phyloP scores from a whole-genome alignment of 2,797 vertebrate species.

The Erithacus rubecula region DNA sequence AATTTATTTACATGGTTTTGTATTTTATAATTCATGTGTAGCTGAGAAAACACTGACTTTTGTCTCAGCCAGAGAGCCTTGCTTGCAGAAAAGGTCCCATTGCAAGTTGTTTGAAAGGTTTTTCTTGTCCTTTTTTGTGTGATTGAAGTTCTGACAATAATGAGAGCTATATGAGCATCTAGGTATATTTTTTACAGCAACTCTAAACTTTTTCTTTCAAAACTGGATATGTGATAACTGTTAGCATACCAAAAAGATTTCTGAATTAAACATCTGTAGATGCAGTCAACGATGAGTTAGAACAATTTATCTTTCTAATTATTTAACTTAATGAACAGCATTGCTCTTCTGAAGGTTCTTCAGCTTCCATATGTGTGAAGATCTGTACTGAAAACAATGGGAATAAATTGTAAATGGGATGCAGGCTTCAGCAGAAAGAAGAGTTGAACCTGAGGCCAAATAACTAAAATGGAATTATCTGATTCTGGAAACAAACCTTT shows the following conservation, averaged over 20 bases:
- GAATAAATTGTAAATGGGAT: not conserved
- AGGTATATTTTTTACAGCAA: not conserved
- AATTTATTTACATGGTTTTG: conserved; percentile 7
- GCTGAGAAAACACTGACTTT: not conserved
- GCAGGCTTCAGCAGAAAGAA: not conserved
- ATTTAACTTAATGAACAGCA: rapidly evolving
- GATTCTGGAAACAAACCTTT: not conserved
- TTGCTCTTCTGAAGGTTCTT: not conserved
- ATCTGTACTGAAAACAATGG: not conserved
- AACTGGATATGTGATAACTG: not conserved
- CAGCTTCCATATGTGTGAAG: not conserved
- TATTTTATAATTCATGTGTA: conserved; percentile 37
- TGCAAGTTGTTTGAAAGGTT: not conserved
- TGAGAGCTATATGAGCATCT: not conserved
- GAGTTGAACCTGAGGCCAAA: not conserved
- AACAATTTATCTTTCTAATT: not conserved
- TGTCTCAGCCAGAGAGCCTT: not conserved
- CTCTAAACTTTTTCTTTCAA: not conserved
- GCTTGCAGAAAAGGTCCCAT: not conserved
- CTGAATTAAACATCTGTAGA: not conserved
- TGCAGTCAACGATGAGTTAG: not conserved
- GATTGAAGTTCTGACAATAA: not conserved
- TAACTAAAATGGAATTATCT: not conserved
- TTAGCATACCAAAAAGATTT: not conserved
- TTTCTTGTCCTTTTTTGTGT: not conserved